Conservation (phyloP, 2,797 vertebrate species). For the Phrynocephalus vlangalii region DNA sequence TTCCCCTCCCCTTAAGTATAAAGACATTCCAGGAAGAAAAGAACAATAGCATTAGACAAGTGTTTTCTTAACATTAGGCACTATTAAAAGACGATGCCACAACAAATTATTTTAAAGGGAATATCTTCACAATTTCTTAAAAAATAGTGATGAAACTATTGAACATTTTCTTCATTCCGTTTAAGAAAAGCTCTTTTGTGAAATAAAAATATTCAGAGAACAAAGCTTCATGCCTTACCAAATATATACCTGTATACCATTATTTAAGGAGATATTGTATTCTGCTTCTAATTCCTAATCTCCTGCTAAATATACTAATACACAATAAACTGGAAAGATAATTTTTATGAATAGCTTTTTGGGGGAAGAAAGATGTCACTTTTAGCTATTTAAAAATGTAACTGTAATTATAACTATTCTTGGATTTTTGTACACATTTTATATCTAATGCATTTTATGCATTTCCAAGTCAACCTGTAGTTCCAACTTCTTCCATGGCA, state of each 20-base stretch:
- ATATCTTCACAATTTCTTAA: conserved; percentile 30
- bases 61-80: not conserved
- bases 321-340: conserved; percentile 35
- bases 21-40: conserved; percentile 39
- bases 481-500: not conserved
- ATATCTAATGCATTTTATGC: not conserved
- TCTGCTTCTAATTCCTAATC: conserved; percentile 42
- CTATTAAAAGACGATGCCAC: conserved; percentile 45
- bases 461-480: not conserved
- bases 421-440: conserved; percentile 2
- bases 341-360: conserved; percentile 22
- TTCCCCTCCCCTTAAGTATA: conserved; percentile 55
- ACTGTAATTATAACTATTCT: conserved; percentile 17
- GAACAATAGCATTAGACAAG: conserved; percentile 23
- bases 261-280: conserved; percentile 30
- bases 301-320: conserved; percentile 37
- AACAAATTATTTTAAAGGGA: conserved; percentile 49
- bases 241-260: not conserved
- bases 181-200: conserved; percentile 7
- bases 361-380: conserved; percentile 3
- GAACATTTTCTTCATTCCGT: conserved; percentile 36
- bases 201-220: conserved; percentile 29
- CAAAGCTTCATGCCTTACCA: not conserved
- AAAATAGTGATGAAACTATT: conserved; percentile 23
- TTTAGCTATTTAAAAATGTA: conserved; percentile 8